Conservation (phyloP, 2,113 vertebrate genomes). For the Tachysurus vachellii region DNA sequence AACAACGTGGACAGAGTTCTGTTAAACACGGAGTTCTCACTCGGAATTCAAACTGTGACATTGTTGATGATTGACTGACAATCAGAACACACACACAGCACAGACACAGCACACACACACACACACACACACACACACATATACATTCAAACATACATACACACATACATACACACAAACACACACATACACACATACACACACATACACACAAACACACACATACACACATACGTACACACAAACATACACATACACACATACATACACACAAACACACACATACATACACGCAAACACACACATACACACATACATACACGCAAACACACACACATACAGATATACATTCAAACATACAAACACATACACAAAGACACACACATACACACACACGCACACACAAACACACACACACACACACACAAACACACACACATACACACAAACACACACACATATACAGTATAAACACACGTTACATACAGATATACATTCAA, state of each 20-base stretch:
- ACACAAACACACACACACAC: too few species aligned
- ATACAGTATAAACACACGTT: too few species aligned
- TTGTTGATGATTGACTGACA: background rate
- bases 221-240: too few species aligned
- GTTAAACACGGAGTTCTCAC: background rate
- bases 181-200: too few species aligned
- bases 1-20: conserved; percentile 17
- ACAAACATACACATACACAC: background rate
- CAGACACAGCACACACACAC: background rate
- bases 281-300: too few species aligned
- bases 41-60: conserved; percentile 20
- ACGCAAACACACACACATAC: too few species aligned
- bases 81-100: background rate
- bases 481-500: too few species aligned
- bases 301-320: too few species aligned
- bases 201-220: too few species aligned
- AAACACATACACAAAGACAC: background rate
- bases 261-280: too few species aligned
- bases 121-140: conserved; percentile 1
- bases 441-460: background rate
- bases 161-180: background rate
- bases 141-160: background rate
- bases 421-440: background rate
- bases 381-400: too few species aligned
- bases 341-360: too few species aligned